These are phyloP conservation scores for Hypocryptadius cinnamomeus DNA, from an alignment of 2,113 vertebrate species.

Conservation along the genomic window DNA sequence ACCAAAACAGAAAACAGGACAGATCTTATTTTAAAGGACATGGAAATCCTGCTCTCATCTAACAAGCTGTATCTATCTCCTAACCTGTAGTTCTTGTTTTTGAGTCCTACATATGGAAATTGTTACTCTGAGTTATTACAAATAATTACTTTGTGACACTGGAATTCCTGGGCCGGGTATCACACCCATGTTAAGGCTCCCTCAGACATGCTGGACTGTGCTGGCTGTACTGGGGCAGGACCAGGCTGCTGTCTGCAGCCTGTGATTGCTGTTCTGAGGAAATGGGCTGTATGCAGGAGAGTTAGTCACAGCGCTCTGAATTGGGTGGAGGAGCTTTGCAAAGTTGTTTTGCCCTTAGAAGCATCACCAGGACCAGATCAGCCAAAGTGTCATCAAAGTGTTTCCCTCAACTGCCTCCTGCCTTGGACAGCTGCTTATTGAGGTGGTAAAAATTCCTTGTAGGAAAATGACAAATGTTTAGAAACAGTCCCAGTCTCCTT, in stretches of 20 bases:
- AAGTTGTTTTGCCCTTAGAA: neutral
- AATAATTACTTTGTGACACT: constrained; percentile 16
- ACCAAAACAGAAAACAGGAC: neutral
- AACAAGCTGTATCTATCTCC: neutral
- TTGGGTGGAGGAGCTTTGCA: neutral
- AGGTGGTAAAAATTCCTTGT: neutral
- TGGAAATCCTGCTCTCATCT: constrained; percentile 14
- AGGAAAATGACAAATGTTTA: neutral
- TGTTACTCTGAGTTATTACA: constrained; percentile 27
- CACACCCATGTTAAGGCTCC: neutral
- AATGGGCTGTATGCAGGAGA: neutral
- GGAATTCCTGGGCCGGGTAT: constrained; percentile 19
- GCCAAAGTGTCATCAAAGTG: neutral
- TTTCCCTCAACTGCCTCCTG: neutral
- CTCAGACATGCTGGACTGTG: neutral
- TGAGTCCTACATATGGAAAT: constrained; percentile 38
- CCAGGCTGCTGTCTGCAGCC: neutral
- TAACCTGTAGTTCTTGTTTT: constrained; percentile 19
- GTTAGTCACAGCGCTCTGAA: constrained; percentile 2
- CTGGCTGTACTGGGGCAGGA: neutral
- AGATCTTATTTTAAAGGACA: neutral
- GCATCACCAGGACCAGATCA: neutral
- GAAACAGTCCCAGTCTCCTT: neutral
- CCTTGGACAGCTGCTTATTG: neutral
- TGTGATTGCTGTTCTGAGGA: neutral